Evolutionary conservation across 2,113 vertebrate genomes (phyloP).

Genomic region (Spea multiplicata): DNA sequence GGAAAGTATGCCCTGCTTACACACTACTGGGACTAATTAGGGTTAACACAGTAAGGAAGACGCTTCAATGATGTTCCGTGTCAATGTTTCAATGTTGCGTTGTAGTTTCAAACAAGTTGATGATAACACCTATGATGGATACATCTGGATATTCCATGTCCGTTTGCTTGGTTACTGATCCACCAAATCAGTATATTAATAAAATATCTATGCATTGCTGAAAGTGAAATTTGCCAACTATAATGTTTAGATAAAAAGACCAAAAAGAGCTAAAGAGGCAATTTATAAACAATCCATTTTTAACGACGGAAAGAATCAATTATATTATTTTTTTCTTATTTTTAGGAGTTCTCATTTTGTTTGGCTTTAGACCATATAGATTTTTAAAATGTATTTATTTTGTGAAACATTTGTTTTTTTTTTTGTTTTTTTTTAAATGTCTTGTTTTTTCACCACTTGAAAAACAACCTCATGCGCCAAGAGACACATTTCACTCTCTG

Average conservation of each 20-base stretch:
- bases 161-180: not conserved
- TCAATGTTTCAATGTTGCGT: not conserved
- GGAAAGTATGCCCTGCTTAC: not conserved
- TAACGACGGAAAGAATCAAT: too few species aligned
- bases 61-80: not conserved
- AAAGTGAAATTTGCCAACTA: too few species aligned
- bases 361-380: too few species aligned
- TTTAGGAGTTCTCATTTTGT: too few species aligned
- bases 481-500: conserved; percentile 51
- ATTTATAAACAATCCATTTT: too few species aligned
- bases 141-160: not conserved
- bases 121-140: not conserved
- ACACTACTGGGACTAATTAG: conserved; percentile 32
- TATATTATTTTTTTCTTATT: too few species aligned
- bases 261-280: too few species aligned
- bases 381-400: too few species aligned
- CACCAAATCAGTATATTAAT: not conserved
- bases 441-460: conserved; percentile 46
- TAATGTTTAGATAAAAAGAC: too few species aligned
- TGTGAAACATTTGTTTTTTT: too few species aligned
- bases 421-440: not conserved
- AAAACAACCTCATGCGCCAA: conserved; percentile 37
- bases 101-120: conserved; percentile 6
- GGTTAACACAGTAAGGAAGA: not conserved
- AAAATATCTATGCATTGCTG: too few species aligned